Conservation (phyloP, 2,888 invertebrate genomes). For the Rhyacophila evoluta region DNA sequence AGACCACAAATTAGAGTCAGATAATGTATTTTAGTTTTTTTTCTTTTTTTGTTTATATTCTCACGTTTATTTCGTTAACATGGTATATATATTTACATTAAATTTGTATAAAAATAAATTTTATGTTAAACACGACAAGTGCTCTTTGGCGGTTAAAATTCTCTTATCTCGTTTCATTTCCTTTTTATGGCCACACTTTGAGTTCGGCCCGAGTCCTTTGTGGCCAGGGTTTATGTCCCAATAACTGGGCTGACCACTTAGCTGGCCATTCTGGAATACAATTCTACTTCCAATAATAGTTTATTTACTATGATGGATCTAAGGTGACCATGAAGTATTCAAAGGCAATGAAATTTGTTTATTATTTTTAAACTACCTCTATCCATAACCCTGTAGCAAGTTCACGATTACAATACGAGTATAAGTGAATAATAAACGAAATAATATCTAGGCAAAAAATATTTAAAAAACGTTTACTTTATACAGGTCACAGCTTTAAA, state of each 20-base stretch:
- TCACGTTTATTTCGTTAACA: not conserved
- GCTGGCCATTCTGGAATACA: not conserved
- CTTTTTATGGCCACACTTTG: not conserved
- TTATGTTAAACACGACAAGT: not conserved
- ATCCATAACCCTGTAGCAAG: no score
- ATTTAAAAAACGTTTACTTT: no score
- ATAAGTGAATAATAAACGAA: no score
- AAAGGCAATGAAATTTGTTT: no score
- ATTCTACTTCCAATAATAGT: not conserved
- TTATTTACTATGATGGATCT: not conserved
- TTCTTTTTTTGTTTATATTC: no score
- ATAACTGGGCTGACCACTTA: not conserved
- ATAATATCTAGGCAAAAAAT: no score
- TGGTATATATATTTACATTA: not conserved
- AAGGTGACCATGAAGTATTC: not conserved
- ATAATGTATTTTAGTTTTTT: no score
- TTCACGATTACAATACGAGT: no score
- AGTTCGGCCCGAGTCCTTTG: not conserved
- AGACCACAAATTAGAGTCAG: no score
- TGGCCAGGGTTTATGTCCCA: not conserved
- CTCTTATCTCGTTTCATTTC: not conserved
- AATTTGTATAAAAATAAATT: slow-evolving; percentile 6
- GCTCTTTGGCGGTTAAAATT: slow-evolving; percentile 14
- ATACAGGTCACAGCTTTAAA: no score
- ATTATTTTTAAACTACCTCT: no score